These are phyloP conservation scores for Drosophila burlai DNA, from an alignment of 1,140 invertebrate genomes.

Conservation along the genomic window DNA sequence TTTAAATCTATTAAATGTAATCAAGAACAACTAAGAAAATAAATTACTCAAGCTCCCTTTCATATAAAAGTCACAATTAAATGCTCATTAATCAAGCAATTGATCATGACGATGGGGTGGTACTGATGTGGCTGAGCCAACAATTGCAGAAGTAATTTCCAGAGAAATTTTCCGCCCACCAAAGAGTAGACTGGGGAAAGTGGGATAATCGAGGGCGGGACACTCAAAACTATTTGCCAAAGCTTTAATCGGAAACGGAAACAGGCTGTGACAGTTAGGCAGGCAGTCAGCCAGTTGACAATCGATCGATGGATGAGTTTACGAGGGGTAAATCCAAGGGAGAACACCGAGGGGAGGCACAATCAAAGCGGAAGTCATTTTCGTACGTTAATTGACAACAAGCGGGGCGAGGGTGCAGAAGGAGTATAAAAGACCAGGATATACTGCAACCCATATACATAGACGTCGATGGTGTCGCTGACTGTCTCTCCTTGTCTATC, in stretches of 20 bases:
- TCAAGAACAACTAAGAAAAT: constrained; percentile 1
- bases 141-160: constrained; percentile 70
- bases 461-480: constrained; percentile 71
- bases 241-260: constrained; percentile 83
- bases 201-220: constrained; percentile 14
- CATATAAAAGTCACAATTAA: constrained; percentile 66
- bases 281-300: constrained; percentile 75
- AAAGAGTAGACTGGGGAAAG: not conserved
- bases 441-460: constrained; percentile 29
- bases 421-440: constrained; percentile 38
- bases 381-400: constrained; percentile 83
- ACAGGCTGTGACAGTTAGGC: constrained; percentile 75
- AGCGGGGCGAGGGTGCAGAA: constrained; percentile 10
- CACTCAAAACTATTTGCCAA: constrained; percentile 77
- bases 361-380: constrained; percentile 84
- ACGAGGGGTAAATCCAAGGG: not conserved
- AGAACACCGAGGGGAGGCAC: constrained; percentile 21
- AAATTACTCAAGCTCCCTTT: not conserved
- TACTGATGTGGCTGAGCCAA: constrained; percentile 30
- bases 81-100: constrained; percentile 71
- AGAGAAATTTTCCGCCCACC: constrained; percentile 52
- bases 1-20: constrained; percentile 27
- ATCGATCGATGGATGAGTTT: constrained; percentile 72
- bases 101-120: constrained; percentile 24
- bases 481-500: constrained; percentile 76